Evolutionary conservation across 2,888 invertebrate species (phyloP), one percentile per base, ranked within the genome.

Genomic region (Drosophila merina): DNA sequence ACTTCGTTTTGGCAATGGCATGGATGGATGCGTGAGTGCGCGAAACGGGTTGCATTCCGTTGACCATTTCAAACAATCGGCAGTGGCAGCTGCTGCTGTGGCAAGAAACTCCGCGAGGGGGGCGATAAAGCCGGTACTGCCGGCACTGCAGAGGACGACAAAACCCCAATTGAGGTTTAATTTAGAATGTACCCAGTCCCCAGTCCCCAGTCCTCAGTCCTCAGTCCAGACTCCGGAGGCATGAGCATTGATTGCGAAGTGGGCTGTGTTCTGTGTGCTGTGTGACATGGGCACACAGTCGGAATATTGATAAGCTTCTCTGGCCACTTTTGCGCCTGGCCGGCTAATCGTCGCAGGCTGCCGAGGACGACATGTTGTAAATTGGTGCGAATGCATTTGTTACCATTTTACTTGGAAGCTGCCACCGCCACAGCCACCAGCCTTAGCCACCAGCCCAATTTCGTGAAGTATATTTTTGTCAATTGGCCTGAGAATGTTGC

Each of bases 31-130:
- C 68, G 62, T 69, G 40, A 28, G 30, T 60, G 51, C 71, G 64
- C 72, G 76, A 90, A 90, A 90, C 90, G 75, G 87, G 89, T 88
- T 87, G 81, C 89, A 90, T 90, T 90, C 90, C 90, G 70, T 83
- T 90, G 90, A 89, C 90, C 90, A 90, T 90, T 90, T 89, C 84
- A 71, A 84, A 80, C 75, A 79, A 83, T 81, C 76, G 74, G 63
- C 84, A 78, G 71, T 75, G 76, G 73, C 77, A 66, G 62, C 69
- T 69, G 60, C 62, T 10, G 14, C 25, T 67, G 49, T 31, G 44
- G 50, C 58, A 58, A 42, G 57, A 55, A 49, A 40, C 40, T 42
- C 40, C 40, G 20, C 40, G n/a, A 42, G 49, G 42, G 28, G 28
- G 28, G 28, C 28, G 28, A 28, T 6, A 28, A 28, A 28, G 28